Conservation (phyloP, 2,113 vertebrate genomes). For the Aphyosemion australe region DNA sequence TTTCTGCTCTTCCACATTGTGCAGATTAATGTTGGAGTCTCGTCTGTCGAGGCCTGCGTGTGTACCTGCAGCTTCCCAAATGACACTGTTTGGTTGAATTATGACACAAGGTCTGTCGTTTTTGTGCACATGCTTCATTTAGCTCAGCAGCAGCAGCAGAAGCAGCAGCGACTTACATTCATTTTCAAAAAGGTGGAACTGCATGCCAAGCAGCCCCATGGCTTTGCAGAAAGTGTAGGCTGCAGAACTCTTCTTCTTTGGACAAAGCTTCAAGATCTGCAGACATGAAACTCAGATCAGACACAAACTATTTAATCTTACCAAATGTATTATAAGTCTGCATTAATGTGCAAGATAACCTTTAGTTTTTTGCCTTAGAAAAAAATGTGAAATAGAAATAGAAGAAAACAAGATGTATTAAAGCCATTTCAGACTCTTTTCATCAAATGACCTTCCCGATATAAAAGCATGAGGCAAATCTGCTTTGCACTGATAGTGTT, state of each 20-base stretch:
- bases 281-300: background rate
- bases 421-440: conserved; percentile 9
- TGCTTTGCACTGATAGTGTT: conserved; percentile 29
- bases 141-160: background rate
- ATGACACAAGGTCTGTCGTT: background rate
- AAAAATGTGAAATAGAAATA: conserved; percentile 5
- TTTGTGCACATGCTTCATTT: background rate
- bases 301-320: conserved; percentile 4
- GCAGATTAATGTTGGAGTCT: background rate
- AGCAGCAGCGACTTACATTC: conserved; percentile 85
- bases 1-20: background rate
- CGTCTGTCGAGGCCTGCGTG: background rate
- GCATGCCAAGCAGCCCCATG: conserved; percentile 92
- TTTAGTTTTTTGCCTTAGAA: conserved; percentile 15
- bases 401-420: conserved; percentile 26
- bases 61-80: background rate
- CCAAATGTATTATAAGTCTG: conserved; percentile 4
- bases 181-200: conserved; percentile 96
- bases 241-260: conserved; percentile 96
- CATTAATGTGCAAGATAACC: conserved; percentile 5
- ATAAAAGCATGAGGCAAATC: conserved; percentile 30
- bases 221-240: conserved; percentile 98
- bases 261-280: conserved; percentile 97
- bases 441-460: conserved; percentile 41
- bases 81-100: background rate